These are phyloP conservation scores for Tympanuchus pallidicinctus DNA, from an alignment of 2,113 vertebrate species.

Conservation along the genomic window DNA sequence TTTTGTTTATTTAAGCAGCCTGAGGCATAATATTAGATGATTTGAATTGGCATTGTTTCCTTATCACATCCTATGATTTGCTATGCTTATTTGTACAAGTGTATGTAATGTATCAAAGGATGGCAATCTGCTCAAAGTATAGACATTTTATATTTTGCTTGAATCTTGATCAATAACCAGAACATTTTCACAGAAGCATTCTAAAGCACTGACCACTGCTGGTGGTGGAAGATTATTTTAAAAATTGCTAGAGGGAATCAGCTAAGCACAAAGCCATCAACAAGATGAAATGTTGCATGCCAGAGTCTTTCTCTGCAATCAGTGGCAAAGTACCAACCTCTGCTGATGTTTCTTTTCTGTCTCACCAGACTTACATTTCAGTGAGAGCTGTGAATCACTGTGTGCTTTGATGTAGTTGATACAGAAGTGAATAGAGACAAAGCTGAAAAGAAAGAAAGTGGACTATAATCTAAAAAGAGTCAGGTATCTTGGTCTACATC, in stretches of 20 bases:
- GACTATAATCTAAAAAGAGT: background rate
- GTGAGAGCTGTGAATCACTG: background rate
- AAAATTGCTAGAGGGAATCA: background rate
- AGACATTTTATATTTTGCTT: background rate
- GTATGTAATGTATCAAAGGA: background rate
- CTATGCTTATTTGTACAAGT: background rate
- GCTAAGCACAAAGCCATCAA: background rate
- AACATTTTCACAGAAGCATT: background rate
- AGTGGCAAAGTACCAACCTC: background rate
- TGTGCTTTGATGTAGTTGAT: background rate
- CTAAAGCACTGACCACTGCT: background rate
- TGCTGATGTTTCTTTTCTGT: background rate
- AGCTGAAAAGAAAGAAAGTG: background rate
- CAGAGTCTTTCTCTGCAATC: background rate
- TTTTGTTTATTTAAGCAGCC: constrained; percentile 61
- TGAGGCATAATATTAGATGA: constrained; percentile 31
- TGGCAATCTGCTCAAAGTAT: background rate
- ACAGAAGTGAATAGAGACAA: background rate
- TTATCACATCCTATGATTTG: constrained; percentile 13
- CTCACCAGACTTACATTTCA: background rate
- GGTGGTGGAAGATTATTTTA: background rate
- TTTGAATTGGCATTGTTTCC: constrained; percentile 28
- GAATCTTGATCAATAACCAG: background rate
- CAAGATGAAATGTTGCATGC: background rate
- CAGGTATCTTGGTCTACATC: background rate